Percentiles rank a stretch among this genome's conserved stretches.
Conservation (phyloP, 2,888 invertebrate genomes). For the Hydropsyche betteni region DNA sequence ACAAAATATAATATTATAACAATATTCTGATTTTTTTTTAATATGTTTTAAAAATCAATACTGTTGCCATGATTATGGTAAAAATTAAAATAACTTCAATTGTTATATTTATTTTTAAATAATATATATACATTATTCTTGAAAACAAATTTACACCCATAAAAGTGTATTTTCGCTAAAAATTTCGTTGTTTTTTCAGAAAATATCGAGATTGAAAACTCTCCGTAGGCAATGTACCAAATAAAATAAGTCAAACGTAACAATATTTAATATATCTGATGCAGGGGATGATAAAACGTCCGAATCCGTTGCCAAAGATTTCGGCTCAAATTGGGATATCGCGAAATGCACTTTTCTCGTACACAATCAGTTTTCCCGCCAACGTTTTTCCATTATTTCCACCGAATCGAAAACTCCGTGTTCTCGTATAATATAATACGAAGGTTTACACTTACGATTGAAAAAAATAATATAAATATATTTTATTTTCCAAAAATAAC, state of each 20-base stretch:
- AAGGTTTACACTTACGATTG: too few species aligned
- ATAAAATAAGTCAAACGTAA: constrained; percentile 18
- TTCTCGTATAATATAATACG: too few species aligned
- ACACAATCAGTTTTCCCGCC: background rate
- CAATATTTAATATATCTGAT: constrained; percentile 27
- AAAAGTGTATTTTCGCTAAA: too few species aligned
- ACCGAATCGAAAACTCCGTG: too few species aligned
- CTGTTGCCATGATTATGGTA: background rate
- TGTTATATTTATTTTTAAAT: too few species aligned
- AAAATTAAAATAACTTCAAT: too few species aligned
- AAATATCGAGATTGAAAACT: too few species aligned
- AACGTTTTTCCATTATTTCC: background rate
- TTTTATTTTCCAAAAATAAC: too few species aligned
- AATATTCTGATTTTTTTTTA: background rate
- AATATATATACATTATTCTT: too few species aligned
- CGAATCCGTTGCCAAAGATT: constrained; percentile 9
- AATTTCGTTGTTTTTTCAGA: too few species aligned
- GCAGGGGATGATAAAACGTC: constrained; percentile 21
- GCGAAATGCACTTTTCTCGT: constrained; percentile 24
- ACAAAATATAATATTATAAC: background rate
- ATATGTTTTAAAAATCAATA: background rate
- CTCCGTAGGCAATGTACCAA: background rate
- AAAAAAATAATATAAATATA: too few species aligned
- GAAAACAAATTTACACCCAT: too few species aligned
- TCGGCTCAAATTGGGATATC: constrained; percentile 18